Conservation (phyloP, 1,140 invertebrate genomes). For the Drosophila seguyi region DNA sequence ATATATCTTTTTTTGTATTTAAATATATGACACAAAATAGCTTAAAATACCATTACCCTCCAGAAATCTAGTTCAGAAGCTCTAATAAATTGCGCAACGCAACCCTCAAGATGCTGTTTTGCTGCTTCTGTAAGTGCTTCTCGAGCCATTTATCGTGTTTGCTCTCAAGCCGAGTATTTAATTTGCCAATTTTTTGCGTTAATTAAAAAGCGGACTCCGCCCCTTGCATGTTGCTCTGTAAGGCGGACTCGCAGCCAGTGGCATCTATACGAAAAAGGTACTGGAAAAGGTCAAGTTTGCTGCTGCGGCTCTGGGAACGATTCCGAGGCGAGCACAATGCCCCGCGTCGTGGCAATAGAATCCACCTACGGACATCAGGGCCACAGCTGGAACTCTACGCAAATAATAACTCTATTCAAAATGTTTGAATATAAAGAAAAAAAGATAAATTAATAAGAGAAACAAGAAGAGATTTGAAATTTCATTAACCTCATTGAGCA, state of each 20-base stretch:
- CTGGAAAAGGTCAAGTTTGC: constrained; percentile 68
- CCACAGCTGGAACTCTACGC: constrained; percentile 28
- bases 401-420: constrained; percentile 24
- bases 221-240: constrained; percentile 50
- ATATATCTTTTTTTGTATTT: background rate
- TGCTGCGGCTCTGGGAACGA: constrained; percentile 44
- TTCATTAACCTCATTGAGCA: constrained; percentile 73
- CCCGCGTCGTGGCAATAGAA: constrained; percentile 34
- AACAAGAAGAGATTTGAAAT: constrained; percentile 49
- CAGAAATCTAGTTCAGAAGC: constrained; percentile 14
- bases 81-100: constrained; percentile 8
- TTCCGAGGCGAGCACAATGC: constrained; percentile 33
- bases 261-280: constrained; percentile 17
- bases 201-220: constrained; percentile 48
- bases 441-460: background rate
- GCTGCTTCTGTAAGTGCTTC: constrained; percentile 30
- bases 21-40: too few species aligned
- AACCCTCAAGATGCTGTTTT: constrained; percentile 18
- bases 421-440: background rate
- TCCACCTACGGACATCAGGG: constrained; percentile 34
- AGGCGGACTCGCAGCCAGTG: constrained; percentile 9
- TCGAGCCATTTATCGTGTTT: constrained; percentile 15
- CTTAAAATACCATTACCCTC: background rate
- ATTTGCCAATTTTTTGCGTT: constrained; percentile 54
- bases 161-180: constrained; percentile 31